A percentile compares a stretch with the other conserved stretches of the same genome.
Evolutionary conservation across 2,888 invertebrate species (phyloP).

Genomic region (Urechis unicinctus): DNA sequence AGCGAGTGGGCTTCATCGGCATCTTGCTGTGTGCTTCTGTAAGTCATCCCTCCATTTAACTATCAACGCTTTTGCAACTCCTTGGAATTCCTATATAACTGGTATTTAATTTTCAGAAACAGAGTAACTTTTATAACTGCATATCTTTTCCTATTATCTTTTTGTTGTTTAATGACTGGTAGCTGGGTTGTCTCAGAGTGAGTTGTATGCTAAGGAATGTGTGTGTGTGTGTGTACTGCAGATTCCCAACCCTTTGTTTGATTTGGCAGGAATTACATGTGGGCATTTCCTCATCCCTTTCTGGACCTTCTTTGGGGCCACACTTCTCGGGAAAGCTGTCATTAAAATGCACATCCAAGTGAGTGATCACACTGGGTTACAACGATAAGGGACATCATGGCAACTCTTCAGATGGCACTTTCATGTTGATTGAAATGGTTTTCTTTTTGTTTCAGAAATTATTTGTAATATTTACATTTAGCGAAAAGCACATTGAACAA

Average conservation of each 20-base stretch:
- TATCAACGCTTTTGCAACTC: background rate
- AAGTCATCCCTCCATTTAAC: slow-evolving; percentile 21
- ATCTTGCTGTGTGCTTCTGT: slow-evolving; percentile 93
- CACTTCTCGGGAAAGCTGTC: slow-evolving; percentile 91
- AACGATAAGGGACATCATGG: no score
- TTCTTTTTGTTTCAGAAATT: slow-evolving; percentile 51
- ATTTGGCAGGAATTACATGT: slow-evolving; percentile 96
- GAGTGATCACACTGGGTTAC: no score
- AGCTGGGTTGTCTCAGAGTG: no score
- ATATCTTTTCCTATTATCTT: no score
- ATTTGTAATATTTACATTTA: slow-evolving; percentile 50
- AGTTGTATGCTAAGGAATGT: no score
- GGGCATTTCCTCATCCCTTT: slow-evolving; percentile 98
- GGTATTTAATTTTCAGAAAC: no score
- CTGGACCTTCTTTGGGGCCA: slow-evolving; percentile 99
- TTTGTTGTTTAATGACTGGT: no score
- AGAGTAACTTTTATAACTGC: no score
- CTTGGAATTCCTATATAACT: no score
- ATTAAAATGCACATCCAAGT: slow-evolving; percentile 95
- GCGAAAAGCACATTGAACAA: slow-evolving; percentile 78
- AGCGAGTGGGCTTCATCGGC: slow-evolving; percentile 89
- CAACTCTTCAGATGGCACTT: background rate
- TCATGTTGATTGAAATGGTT: background rate
- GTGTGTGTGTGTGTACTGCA: slow-evolving; percentile 49
- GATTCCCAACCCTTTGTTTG: slow-evolving; percentile 99